phyloP scores from a whole-genome alignment of 1,140 invertebrate genomes.

The Aradophagus sp. region DNA sequence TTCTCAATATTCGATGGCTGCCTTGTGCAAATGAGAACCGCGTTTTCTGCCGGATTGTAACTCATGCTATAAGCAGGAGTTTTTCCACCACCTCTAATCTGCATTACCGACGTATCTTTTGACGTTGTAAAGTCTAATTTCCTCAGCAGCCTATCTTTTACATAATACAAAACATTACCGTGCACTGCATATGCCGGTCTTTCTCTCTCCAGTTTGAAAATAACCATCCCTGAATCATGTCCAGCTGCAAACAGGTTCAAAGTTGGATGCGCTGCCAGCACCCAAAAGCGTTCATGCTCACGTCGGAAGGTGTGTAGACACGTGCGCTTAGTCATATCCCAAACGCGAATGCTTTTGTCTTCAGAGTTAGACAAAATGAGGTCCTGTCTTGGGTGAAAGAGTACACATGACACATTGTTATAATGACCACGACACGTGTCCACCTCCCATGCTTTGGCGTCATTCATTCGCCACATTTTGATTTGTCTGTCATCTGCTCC shows the following conservation, averaged over 20 bases:
- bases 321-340: constrained; percentile 99
- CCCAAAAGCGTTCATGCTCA: constrained; percentile 98
- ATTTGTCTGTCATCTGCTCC: constrained; percentile 98
- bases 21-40: constrained; percentile 88
- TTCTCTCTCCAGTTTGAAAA: constrained; percentile 93
- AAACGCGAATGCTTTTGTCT: constrained; percentile 98
- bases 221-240: constrained; percentile 95
- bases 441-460: constrained; percentile 99
- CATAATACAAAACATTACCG: constrained; percentile 95
- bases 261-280: constrained; percentile 92
- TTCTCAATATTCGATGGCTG: constrained; percentile 87
- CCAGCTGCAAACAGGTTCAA: constrained; percentile 93
- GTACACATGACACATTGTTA: constrained; percentile 98
- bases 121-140: constrained; percentile 94
- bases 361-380: constrained; percentile 98
- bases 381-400: constrained; percentile 98
- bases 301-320: constrained; percentile 96
- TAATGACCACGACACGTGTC: constrained; percentile 99
- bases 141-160: constrained; percentile 94
- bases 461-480: constrained; percentile 99
- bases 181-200: constrained; percentile 96
- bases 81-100: constrained; percentile 87
- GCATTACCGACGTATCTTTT: constrained; percentile 95
- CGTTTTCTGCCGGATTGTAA: constrained; percentile 96
- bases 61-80: constrained; percentile 90